These are phyloP conservation scores for Lynx canadensis DNA, from an alignment of 2,113 vertebrate species.

Conservation along the genomic window DNA sequence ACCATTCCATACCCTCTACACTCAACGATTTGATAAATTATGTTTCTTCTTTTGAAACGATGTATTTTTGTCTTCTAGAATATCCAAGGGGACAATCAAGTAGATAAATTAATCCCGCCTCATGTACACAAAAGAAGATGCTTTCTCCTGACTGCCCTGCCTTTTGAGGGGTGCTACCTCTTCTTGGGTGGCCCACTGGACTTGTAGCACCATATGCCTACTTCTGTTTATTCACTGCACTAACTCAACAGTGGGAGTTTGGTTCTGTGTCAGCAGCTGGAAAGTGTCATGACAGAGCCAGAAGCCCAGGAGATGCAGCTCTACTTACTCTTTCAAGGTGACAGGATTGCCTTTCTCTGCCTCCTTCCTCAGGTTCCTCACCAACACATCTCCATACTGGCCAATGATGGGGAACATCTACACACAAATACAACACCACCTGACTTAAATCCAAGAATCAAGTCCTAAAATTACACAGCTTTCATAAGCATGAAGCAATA, in stretches of 20 bases:
- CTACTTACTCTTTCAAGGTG: constrained; percentile 87
- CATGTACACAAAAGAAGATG: not conserved
- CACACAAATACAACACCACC: constrained; percentile 46
- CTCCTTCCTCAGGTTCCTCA: constrained; percentile 84
- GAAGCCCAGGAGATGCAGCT: not conserved
- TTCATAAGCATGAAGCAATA: not conserved
- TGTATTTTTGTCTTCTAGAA: not conserved
- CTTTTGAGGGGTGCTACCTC: rapidly evolving
- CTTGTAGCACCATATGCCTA: too few species aligned
- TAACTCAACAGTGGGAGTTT: not conserved
- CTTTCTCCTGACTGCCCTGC: not conserved
- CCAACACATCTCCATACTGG: constrained; percentile 83
- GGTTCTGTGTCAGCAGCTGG: rapidly evolving
- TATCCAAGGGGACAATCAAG: not conserved
- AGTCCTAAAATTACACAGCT: not conserved
- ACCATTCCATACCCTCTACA: not conserved
- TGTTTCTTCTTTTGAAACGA: not conserved
- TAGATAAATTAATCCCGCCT: not conserved
- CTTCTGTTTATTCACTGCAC: not conserved
- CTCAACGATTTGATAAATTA: not conserved
- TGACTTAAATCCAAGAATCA: not conserved
- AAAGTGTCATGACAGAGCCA: not conserved
- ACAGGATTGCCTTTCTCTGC: constrained; percentile 81
- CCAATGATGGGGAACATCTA: constrained; percentile 90
- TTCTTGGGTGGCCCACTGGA: constrained; percentile 68